Evolutionary conservation across 1,140 invertebrate species (phyloP).

Genomic region (Diorhabda sublineata): DNA sequence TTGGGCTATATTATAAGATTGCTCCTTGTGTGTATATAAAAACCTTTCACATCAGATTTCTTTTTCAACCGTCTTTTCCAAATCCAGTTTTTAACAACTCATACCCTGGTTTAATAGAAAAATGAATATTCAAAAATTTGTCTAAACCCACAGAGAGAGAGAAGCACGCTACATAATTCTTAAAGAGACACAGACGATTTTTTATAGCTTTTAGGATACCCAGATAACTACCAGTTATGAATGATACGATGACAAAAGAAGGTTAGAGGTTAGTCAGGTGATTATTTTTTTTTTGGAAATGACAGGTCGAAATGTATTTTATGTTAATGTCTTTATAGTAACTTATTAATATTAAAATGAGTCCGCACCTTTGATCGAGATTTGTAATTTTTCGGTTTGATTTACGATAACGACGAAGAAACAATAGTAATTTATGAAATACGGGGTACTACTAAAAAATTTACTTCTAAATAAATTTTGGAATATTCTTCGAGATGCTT

Average conservation of each 20-base stretch:
- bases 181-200: background rate
- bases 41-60: too few species aligned
- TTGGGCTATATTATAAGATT: too few species aligned
- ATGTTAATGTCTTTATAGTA: constrained; percentile 1
- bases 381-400: too few species aligned
- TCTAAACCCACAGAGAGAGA: background rate
- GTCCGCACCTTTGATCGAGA: background rate
- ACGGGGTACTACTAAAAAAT: too few species aligned
- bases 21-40: too few species aligned
- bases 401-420: too few species aligned
- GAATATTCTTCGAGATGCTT: too few species aligned
- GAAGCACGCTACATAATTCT: background rate
- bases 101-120: background rate
- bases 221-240: background rate
- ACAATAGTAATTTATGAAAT: too few species aligned
- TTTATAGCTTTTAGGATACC: background rate
- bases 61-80: too few species aligned
- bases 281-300: background rate
- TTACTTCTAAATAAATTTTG: too few species aligned
- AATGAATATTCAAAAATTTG: background rate
- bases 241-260: background rate
- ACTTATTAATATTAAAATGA: background rate
- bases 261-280: constrained; percentile 1
- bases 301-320: constrained; percentile 1
- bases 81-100: too few species aligned